Conservation (phyloP, 2,113 vertebrate genomes). For the Glaucomys volans region DNA sequence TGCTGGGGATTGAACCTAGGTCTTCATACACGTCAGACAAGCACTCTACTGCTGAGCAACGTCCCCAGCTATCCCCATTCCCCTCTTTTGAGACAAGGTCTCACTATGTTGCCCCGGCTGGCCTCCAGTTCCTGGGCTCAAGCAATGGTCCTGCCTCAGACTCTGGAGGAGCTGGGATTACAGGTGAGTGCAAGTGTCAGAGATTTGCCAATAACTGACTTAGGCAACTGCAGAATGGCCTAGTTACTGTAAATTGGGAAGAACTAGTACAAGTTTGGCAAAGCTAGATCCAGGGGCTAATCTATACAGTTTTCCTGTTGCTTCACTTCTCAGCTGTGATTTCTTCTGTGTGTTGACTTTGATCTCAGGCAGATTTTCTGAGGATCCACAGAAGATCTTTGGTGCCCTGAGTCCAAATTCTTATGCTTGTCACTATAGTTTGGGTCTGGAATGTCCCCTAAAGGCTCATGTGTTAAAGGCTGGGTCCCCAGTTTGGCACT, state of each 20-base stretch:
- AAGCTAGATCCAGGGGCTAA: background rate
- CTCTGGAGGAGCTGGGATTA: background rate
- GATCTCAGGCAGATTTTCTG: background rate
- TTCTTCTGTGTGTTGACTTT: background rate
- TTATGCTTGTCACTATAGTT: background rate
- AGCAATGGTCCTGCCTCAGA: background rate
- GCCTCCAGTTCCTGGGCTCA: background rate
- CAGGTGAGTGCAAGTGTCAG: background rate
- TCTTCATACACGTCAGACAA: no score
- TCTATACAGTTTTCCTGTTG: no score
- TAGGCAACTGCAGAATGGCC: background rate
- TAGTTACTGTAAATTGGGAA: background rate
- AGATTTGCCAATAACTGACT: background rate
- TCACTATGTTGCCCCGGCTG: background rate
- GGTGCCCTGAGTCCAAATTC: background rate
- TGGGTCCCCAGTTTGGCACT: background rate
- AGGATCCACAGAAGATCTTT: background rate
- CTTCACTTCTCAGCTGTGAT: background rate
- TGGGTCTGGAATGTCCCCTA: background rate
- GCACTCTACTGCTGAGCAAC: no score
- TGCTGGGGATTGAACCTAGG: no score
- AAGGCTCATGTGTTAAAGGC: no score
- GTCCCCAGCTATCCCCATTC: no score
- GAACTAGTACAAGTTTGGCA: background rate
- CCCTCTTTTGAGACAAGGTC: background rate